Conservation (phyloP, 2,888 invertebrate species). For the Atrina japonica region DNA sequence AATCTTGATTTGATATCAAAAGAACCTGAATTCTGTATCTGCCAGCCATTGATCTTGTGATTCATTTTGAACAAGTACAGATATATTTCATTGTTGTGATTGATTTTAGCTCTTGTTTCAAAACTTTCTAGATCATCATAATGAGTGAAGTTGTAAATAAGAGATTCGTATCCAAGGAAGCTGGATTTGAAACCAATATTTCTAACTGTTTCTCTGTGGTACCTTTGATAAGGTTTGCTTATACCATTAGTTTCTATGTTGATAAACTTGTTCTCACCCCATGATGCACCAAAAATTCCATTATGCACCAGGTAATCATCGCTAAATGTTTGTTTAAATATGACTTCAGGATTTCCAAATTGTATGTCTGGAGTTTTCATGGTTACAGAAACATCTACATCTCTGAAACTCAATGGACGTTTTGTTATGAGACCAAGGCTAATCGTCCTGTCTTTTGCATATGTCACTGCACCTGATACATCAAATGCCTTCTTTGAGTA, state of each 20-base stretch:
- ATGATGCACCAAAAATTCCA: conserved; percentile 20
- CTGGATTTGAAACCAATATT: conserved; percentile 38
- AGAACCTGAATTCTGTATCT: conserved; percentile 38
- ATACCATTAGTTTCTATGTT: conserved; percentile 26
- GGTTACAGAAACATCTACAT: conserved; percentile 46
- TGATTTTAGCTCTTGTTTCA: conserved; percentile 22
- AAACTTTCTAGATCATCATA: conserved; percentile 28
- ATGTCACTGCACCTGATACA: conserved; percentile 50
- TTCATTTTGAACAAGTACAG: conserved; percentile 36
- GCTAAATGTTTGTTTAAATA: conserved; percentile 16
- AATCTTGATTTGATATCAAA: conserved; percentile 38
- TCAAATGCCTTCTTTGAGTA: conserved; percentile 42
- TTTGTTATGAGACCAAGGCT: conserved; percentile 48
- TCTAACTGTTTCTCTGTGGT: conserved; percentile 14
- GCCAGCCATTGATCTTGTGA: conserved; percentile 26
- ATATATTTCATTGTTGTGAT: conserved; percentile 36
- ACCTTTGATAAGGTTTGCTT: neutral
- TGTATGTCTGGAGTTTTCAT: conserved; percentile 50
- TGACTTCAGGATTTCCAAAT: conserved; percentile 30
- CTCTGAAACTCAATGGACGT: conserved; percentile 46
- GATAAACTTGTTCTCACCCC: conserved; percentile 29
- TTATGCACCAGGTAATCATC: conserved; percentile 10
- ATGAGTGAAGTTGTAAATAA: conserved; percentile 36
- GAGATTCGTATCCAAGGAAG: conserved; percentile 28
- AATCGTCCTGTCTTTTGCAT: conserved; percentile 53